Percentiles rank a stretch among this genome's conserved stretches.
Conservation (phyloP, 2,888 invertebrate genomes). For the Magallana nippona region DNA sequence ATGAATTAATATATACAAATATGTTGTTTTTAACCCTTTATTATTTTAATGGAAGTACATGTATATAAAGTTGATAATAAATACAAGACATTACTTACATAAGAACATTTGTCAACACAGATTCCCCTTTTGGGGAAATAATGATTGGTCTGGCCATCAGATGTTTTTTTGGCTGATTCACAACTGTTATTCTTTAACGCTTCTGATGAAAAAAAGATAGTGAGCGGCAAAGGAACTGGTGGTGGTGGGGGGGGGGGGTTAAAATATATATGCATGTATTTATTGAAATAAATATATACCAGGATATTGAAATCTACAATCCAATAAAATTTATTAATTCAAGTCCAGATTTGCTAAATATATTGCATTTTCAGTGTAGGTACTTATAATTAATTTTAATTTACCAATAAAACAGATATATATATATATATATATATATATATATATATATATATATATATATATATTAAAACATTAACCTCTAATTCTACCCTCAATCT, state of each 20-base stretch:
- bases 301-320: too few species aligned
- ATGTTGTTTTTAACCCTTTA: too few species aligned
- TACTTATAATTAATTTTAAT: neutral
- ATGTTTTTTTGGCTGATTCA: neutral
- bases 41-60: too few species aligned
- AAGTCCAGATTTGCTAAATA: too few species aligned
- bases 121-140: constrained; percentile 31
- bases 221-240: neutral
- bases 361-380: too few species aligned
- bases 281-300: too few species aligned
- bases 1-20: neutral
- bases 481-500: constrained; percentile 24
- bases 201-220: neutral
- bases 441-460: too few species aligned
- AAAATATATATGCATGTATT: neutral
- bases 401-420: neutral
- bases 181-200: neutral
- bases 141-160: neutral
- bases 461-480: constrained; percentile 4
- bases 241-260: neutral
- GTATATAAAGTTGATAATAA: too few species aligned
- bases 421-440: too few species aligned
- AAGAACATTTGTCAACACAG: constrained; percentile 9
- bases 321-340: too few species aligned
- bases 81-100: neutral